Evolutionary conservation across 2,113 vertebrate genomes (phyloP).

Genomic region (Scytalopus superciliaris): DNA sequence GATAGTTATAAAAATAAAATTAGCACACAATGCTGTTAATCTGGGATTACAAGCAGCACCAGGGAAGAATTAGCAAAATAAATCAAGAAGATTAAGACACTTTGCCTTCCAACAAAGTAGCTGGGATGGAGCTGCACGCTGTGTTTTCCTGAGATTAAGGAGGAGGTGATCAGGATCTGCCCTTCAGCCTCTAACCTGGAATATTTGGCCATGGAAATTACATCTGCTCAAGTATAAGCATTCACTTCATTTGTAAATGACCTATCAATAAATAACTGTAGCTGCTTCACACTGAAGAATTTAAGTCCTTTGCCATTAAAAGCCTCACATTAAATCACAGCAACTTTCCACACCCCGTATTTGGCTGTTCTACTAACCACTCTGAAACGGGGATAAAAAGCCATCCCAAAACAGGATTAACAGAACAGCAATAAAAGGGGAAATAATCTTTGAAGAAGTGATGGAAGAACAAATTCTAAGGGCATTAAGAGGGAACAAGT

Average conservation of each 20-base stretch:
- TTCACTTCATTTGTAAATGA: background rate
- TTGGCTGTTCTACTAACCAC: background rate
- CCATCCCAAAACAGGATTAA: background rate
- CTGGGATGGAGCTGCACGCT: background rate
- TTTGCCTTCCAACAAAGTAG: background rate
- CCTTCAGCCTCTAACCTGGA: background rate
- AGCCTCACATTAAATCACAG: background rate
- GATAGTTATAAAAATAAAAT: constrained; percentile 42
- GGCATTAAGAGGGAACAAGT: background rate
- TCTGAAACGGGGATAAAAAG: background rate
- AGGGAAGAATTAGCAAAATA: constrained; percentile 38
- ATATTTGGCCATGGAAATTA: background rate
- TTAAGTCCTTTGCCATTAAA: background rate
- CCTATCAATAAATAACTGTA: background rate
- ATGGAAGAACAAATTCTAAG: background rate
- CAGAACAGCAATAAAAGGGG: background rate
- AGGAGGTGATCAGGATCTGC: background rate
- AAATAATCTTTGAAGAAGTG: background rate
- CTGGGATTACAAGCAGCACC: constrained; percentile 35
- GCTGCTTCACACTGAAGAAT: background rate
- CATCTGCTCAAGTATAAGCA: background rate
- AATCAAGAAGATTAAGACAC: constrained; percentile 24
- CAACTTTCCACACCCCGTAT: background rate
- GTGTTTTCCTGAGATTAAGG: background rate
- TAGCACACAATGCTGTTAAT: constrained; percentile 45